Evolutionary conservation across 2,888 invertebrate species (phyloP), one percentile per base, ranked within the genome.

Genomic region (Schizaphis graminum): DNA sequence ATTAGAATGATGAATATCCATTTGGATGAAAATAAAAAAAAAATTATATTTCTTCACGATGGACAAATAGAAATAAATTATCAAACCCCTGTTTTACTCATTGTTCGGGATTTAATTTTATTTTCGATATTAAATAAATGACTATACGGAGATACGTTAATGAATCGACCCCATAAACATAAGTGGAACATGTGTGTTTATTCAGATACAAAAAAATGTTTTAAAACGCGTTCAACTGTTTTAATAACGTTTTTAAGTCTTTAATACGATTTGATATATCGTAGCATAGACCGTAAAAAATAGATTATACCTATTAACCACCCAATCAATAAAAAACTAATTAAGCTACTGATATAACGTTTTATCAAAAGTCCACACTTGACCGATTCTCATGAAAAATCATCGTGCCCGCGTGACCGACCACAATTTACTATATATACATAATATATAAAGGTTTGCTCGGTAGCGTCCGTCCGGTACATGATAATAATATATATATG

Each of bases 1-100:
- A 93, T 93, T 89, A 93, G 1, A 57, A 89, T n/a, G 90, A 93
- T 61, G 90, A 93, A 90, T 85, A 57, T 89, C 44, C 91, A 13
- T 86, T 67, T 88, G 5, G 67, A 87, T 35, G 61, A 49, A 61
- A 92, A 86, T 35, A 28, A 85, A 77, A 91, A 53, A 11, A 91
- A 35, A 21, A 41, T 35, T 26, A 41, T 7, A 53, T 86, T 56
- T 91, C 28, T 84, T 77, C 91, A 28, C 53, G 56, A 28, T 28
- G 21, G 28, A 67, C 56, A 28, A 49, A 91, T 56, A 57, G 41
- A 35, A 49, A 88, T 89, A 89, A 28, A 91, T 91, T 91, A 67
- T 77, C 35, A 77, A 35, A 77, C 90, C 47, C 44, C 41, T 24
- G 35, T 77, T n/a, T 26, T 11, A 67, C 49, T 49, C 26, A 16